Evolutionary conservation across 2,888 invertebrate genomes (phyloP).

Genomic region (Troides helena): DNA sequence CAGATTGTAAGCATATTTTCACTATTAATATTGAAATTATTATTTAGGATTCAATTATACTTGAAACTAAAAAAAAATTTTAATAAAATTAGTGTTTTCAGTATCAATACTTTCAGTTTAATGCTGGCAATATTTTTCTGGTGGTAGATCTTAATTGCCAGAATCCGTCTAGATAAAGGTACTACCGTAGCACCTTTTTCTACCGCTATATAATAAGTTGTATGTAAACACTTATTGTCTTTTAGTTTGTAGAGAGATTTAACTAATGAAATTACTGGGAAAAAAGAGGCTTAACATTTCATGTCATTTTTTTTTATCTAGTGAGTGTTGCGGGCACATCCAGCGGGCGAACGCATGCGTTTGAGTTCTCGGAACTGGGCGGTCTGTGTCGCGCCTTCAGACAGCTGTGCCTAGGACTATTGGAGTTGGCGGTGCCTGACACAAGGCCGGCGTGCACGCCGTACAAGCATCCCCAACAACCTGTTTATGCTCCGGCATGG

Average conservation of each 20-base stretch:
- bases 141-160: too few species aligned
- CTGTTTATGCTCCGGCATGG: slow-evolving; percentile 84
- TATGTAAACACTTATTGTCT: too few species aligned
- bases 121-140: too few species aligned
- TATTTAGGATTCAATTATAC: background rate
- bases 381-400: slow-evolving; percentile 86
- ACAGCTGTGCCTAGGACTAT: slow-evolving; percentile 90
- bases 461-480: slow-evolving; percentile 33
- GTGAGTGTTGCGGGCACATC: slow-evolving; percentile 23
- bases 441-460: slow-evolving; percentile 73
- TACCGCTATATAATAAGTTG: too few species aligned
- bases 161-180: too few species aligned
- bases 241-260: too few species aligned
- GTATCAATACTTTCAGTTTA: too few species aligned
- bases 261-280: too few species aligned
- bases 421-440: slow-evolving; percentile 92
- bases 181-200: too few species aligned
- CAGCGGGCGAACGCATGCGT: slow-evolving; percentile 76
- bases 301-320: slow-evolving; percentile 28
- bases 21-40: background rate
- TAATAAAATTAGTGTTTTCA: too few species aligned
- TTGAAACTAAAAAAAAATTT: background rate
- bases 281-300: too few species aligned
- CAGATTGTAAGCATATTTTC: slow-evolving; percentile 49
- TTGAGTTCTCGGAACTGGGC: slow-evolving; percentile 86